Percentiles rank a stretch among this genome's conserved stretches.
phyloP scores from a whole-genome alignment of 2,888 invertebrate genomes.

The Chrysolina haemoptera region DNA sequence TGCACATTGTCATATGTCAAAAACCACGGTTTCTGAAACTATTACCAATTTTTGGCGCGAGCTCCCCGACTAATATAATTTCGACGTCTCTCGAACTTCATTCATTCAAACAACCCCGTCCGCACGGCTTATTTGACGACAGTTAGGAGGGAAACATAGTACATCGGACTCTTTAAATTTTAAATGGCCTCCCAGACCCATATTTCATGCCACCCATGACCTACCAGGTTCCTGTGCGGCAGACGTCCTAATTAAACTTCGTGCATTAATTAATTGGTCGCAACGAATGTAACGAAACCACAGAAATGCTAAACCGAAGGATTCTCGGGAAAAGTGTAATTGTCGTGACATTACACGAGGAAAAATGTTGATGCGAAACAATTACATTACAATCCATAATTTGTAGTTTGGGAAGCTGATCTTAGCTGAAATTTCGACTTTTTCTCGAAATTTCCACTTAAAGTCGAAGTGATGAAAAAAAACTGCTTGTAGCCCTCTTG shows the following conservation, averaged over 20 bases:
- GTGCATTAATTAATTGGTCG: slow-evolving; percentile 50
- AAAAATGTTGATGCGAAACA: background rate
- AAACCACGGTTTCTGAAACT: too few species aligned
- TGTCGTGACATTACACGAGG: background rate
- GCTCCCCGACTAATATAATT: slow-evolving; percentile 8
- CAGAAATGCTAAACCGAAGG: slow-evolving; percentile 20
- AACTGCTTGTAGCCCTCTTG: too few species aligned
- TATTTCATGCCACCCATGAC: slow-evolving; percentile 54
- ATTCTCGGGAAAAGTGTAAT: background rate
- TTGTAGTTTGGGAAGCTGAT: too few species aligned
- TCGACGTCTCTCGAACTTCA: slow-evolving; percentile 33
- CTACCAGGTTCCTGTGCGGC: slow-evolving; percentile 49
- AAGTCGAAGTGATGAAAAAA: too few species aligned
- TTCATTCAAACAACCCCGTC: slow-evolving; percentile 33
- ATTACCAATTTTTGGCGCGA: too few species aligned
- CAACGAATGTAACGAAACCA: slow-evolving; percentile 36
- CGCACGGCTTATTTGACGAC: slow-evolving; percentile 29
- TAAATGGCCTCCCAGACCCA: slow-evolving; percentile 37
- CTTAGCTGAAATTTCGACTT: too few species aligned
- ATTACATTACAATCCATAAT: too few species aligned
- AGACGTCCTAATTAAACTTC: slow-evolving; percentile 51
- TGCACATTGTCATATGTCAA: too few species aligned
- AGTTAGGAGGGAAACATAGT: slow-evolving; percentile 25
- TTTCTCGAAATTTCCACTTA: too few species aligned
- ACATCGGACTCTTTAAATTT: slow-evolving; percentile 34